Base-by-base conservation (phyloP, 2,888 invertebrate species). In the Coenonympha arcania region DNA sequence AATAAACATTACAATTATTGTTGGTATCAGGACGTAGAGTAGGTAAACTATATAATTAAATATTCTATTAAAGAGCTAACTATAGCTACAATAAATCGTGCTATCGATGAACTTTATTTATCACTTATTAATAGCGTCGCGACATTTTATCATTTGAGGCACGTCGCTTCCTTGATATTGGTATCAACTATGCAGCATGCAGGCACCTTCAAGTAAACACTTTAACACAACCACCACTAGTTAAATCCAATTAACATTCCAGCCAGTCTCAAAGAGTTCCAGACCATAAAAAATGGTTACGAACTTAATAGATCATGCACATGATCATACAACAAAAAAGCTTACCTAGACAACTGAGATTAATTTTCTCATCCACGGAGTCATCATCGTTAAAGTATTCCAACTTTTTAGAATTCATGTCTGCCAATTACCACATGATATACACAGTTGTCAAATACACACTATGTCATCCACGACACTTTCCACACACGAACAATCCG, bases 351-450 rank as follows among this genome's bases (percentile, higher is more conserved):
- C 85, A 86, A 73, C 86, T 86, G 73, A 86, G 82, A 66, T 80
- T 85, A 54, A 78, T 73, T 65, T 85, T 85, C 58, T 76, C 84
- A 69, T 83, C 83, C 67, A 78, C 79, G 54, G 84, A 82, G 63
- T 84, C 81, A 52, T 78, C 76, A 63, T 84, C 77, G 53, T 76
- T 76, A 58, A 80, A 81, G 65, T 83, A 81, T 73, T 86, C 86
- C 76, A 86, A 71, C 73, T 85, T 86, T 76, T 86, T 86, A 55
- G 85, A 77, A 84, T 86, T 86, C 86, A 86, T 86, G 57, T 71
- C 77, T 64, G 64, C 55, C 62, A 65, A 64, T 66, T 69, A 71
- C 73, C 72, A 69, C 61, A 62, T 16, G 31, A 15, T 66, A 61
- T 67, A 67, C 66, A 66, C 70, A 64, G 65, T 5, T 77, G 76